These are phyloP conservation scores for Lampropteryx suffumata DNA, from an alignment of 2,888 invertebrate genomes.

Conservation along the genomic window DNA sequence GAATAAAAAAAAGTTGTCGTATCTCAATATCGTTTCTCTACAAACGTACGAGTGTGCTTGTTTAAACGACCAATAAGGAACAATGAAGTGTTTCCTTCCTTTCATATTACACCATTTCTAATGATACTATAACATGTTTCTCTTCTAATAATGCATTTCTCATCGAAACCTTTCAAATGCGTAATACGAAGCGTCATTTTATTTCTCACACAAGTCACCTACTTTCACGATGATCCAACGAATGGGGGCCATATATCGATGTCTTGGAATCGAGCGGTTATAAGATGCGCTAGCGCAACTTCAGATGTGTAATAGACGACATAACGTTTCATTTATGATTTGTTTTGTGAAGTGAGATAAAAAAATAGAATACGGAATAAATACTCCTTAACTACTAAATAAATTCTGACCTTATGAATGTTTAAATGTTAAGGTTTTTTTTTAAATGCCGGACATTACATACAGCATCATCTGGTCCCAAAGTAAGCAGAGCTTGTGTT, in stretches of 20 bases:
- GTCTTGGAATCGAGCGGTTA: conserved; percentile 12
- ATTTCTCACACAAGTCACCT: conserved; percentile 41
- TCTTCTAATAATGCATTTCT: background rate
- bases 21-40: background rate
- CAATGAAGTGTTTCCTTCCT: conserved; percentile 15
- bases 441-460: no score
- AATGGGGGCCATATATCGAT: conserved; percentile 33
- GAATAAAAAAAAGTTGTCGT: no score
- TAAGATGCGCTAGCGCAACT: conserved; percentile 19
- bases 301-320: conserved; percentile 28
- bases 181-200: conserved; percentile 11
- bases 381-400: no score
- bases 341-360: no score
- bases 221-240: conserved; percentile 51
- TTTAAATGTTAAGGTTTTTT: no score
- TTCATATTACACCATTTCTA: conserved; percentile 16
- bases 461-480: no score
- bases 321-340: no score
- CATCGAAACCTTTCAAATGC: conserved; percentile 13
- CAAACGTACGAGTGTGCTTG: background rate
- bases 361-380: no score
- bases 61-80: conserved; percentile 7
- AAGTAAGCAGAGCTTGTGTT: no score
- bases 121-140: conserved; percentile 9
- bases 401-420: no score